Base-by-base conservation (phyloP, 2,888 invertebrate genomes). In the Ditylenchus weischeri region DNA sequence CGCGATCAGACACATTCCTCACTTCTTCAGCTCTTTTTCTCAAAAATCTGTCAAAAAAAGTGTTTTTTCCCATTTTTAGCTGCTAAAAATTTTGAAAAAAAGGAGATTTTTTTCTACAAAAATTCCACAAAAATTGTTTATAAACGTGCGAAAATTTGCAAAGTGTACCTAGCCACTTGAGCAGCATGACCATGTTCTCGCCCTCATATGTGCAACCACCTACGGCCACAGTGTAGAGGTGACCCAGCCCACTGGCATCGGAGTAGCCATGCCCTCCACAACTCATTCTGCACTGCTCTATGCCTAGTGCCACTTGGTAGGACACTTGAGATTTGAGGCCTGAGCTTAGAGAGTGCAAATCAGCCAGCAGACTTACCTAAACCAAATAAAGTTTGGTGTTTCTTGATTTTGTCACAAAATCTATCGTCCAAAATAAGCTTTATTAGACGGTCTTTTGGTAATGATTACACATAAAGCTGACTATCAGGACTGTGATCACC, bases 261-360 rank as follows among this genome's bases (percentile, higher is more conserved):
- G 84, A 83, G 86, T 90, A 95, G 7, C 95, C 95, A 84, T 95
- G 95, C 0, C 95, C 95, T 60, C 95, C 95, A 84, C 95, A 95
- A 15, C 93, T 87, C 71, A 92, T 86, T 18, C 95, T 89, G 75
- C 91, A 90, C 15, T 88, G 88, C 84, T 95, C 94, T 38, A 93
- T 88, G 51, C 89, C 90, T 64, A 84, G 63, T 18, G 76, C 74
- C 13, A 67, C 66, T 60, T 74, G 70, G 3, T 89, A 87, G 1
- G 92, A 89, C 69, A 89, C 89, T 61, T 92, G 89, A 0, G 94
- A 91, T 85, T 96, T 96, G 69, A 96, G 85, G 80, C 93, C 93
- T 82, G 94, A 92, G 0, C 93, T 89, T 38, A 93, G 85, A 0
- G 92, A 92, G 86, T 96, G 95, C 57, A 93, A 84, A 91, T 92